Percentiles rank a stretch among this genome's conserved stretches.
These are phyloP conservation scores for Andricus quercusramuli DNA, from an alignment of 2,888 invertebrate genomes.

Conservation along the genomic window DNA sequence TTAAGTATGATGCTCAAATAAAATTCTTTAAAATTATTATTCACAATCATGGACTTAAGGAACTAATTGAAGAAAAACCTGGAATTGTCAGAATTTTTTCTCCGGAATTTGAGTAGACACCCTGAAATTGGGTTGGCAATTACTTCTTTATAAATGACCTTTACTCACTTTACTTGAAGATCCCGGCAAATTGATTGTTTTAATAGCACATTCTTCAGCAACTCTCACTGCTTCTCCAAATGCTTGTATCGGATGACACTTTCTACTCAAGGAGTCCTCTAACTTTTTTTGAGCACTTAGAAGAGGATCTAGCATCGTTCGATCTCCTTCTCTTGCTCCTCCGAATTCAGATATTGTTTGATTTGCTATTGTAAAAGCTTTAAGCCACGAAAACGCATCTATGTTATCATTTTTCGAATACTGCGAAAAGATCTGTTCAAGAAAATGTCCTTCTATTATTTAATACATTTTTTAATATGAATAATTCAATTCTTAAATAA, in stretches of 20 bases:
- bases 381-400: conserved; percentile 78
- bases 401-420: conserved; percentile 47
- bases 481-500: too few species aligned
- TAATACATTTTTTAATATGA: conserved; percentile 18
- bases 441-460: too few species aligned
- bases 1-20: too few species aligned
- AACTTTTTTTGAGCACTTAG: conserved; percentile 64
- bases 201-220: conserved; percentile 74
- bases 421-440: conserved; percentile 56
- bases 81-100: too few species aligned
- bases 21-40: too few species aligned
- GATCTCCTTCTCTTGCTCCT: conserved; percentile 84
- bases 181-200: conserved; percentile 43
- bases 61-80: too few species aligned
- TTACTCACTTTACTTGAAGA: neutral
- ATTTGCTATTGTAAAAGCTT: conserved; percentile 81
- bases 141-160: neutral
- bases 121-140: neutral
- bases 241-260: conserved; percentile 66
- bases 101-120: too few species aligned
- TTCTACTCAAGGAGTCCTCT: conserved; percentile 58
- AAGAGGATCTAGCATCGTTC: conserved; percentile 84
- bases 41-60: too few species aligned
- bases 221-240: conserved; percentile 74
- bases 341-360: conserved; percentile 83